Conservation (phyloP, 64 coral and sea anemone species). For the Stichodactyla helianthus region DNA sequence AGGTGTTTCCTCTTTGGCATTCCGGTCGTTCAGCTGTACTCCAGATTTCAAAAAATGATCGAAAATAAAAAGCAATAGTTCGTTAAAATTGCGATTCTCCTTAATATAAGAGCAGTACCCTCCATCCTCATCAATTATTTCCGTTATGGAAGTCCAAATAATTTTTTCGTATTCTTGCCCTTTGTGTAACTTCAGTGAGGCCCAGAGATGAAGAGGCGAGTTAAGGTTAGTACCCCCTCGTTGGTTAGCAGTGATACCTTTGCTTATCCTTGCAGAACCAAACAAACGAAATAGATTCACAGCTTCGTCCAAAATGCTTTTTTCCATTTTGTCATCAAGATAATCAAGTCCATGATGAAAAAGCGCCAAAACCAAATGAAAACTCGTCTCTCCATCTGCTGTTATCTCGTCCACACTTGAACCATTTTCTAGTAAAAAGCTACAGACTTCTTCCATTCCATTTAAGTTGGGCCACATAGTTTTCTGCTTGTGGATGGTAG, state of each 20-base stretch:
- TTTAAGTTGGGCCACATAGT: neutral
- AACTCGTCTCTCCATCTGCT: neutral
- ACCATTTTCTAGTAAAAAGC: neutral
- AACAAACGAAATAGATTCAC: neutral
- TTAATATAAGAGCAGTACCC: neutral
- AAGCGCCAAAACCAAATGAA: neutral
- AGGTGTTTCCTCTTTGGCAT: neutral
- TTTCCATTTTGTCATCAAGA: neutral
- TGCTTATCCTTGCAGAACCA: neutral
- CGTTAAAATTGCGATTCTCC: neutral
- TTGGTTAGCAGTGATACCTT: neutral
- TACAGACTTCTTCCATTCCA: neutral
- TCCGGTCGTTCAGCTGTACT: neutral
- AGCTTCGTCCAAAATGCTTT: neutral
- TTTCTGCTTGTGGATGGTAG: neutral
- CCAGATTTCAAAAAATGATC: neutral
- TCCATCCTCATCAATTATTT: neutral
- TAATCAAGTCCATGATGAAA: neutral
- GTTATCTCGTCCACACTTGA: neutral
- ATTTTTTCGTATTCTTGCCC: neutral
- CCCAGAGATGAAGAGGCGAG: conserved; percentile 4
- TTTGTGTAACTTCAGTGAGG: neutral
- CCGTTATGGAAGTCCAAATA: neutral
- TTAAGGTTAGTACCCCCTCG: neutral
- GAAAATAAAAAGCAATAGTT: neutral